Evolutionary conservation across 1,140 invertebrate genomes (phyloP), one percentile per base, ranked within the genome.

Genomic region (Battus philenor): DNA sequence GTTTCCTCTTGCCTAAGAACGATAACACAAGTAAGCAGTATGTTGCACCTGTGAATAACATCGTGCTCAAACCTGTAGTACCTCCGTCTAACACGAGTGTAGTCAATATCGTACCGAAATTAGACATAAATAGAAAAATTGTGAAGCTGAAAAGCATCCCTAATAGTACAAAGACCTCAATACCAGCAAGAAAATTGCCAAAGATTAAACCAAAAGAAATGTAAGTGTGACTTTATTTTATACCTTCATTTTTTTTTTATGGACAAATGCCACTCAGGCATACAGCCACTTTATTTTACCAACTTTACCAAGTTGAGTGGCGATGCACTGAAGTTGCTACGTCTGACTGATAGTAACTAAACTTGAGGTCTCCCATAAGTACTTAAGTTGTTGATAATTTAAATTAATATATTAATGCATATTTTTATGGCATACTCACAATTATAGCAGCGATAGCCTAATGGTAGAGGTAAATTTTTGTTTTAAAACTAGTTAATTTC

Each of bases 121-220:
- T 79, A 44, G 70, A 76, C 54, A 65, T 74, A 29, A 70, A 76
- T 38, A 72, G 75, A 41, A 84, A 73, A 59, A 77, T 81, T 44
- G 73, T 80, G 1, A 68, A 70, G 49, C 47, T 74, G 12, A 72
- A 73, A 51, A 64, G 70, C 33, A 55, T 74, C 11, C 63, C 71
- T 16, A 51, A 61, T 31, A 59, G 44, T 12, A 54, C 50, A 13
- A 62, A 15, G 58, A 49, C 52, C 51, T 44, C 52, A 44, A 31
- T 55, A n/a, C 26, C 50, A 50, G 60, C 66, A 36, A 76, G 60
- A 67, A 52, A 64, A 44, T 47, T 71, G 48, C 71, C 76, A 76
- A 83, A 83, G 73, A 78, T 57, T 18, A 79, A 72, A 54, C 69
- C 76, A 60, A 77, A 75, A 64, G 76, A 83, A 45, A 66, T 51